Conservation (phyloP, 1,140 invertebrate species). For the Spodoptera frugiperda region DNA sequence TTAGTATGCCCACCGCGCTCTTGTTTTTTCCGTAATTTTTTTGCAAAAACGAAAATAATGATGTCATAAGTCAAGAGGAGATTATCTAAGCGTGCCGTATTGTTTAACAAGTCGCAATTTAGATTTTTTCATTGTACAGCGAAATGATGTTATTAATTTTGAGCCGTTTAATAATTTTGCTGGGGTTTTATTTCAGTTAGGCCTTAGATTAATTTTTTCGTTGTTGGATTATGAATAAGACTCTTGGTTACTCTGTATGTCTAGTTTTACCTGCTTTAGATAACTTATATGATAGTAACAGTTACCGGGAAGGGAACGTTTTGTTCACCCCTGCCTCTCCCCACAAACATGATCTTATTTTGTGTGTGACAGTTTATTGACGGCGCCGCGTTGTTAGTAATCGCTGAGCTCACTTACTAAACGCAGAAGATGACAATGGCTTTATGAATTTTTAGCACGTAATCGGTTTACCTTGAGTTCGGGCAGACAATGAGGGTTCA, state of each 20-base stretch:
- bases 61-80: constrained; percentile 80
- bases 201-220: no score
- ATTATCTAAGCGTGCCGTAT: constrained; percentile 76
- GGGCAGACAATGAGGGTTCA: constrained; percentile 69
- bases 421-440: constrained; percentile 71
- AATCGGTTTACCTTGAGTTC: constrained; percentile 78
- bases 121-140: constrained; percentile 65
- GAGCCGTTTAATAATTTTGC: constrained; percentile 22
- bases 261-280: no score
- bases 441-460: constrained; percentile 80
- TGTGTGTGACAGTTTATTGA: constrained; percentile 6
- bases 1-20: constrained; percentile 78
- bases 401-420: constrained; percentile 64
- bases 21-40: constrained; percentile 81
- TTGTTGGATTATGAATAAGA: no score
- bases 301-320: no score
- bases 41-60: constrained; percentile 83
- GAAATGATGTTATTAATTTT: constrained; percentile 64
- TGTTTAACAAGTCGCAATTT: constrained; percentile 75
- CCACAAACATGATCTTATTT: no score
- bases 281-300: no score
- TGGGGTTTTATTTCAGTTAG: neutral
- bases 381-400: constrained; percentile 50
- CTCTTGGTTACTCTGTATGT: no score
- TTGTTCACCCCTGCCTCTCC: no score